Percentiles rank a stretch among this genome's conserved stretches.
phyloP scores from a whole-genome alignment of 2,113 vertebrate genomes.

The Bothrops jararaca region DNA sequence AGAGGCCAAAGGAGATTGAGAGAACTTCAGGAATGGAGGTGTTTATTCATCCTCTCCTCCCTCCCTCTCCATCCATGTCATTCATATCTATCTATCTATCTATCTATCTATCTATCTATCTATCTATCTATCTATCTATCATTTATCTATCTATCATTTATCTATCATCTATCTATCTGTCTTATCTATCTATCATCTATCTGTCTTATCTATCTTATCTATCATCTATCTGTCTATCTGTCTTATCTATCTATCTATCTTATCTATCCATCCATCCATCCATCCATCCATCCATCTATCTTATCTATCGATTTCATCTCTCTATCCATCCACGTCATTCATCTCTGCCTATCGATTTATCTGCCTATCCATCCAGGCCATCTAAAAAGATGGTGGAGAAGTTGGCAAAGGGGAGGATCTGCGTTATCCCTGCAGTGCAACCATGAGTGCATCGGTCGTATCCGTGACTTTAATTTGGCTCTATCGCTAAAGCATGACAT shows the following conservation, averaged over 20 bases:
- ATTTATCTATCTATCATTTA: too few species aligned
- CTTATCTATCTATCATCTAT: too few species aligned
- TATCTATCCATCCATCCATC: too few species aligned
- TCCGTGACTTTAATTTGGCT: background rate
- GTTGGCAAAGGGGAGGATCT: background rate
- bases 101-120: too few species aligned
- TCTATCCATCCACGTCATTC: background rate
- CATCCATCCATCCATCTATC: too few species aligned
- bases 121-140: too few species aligned
- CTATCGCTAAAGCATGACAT: background rate
- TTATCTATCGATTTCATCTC: background rate
- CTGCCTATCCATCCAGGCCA: background rate
- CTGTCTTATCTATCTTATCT: background rate
- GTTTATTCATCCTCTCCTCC: background rate
- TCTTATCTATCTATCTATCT: too few species aligned
- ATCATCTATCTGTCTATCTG: too few species aligned
- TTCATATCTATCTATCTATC: background rate
- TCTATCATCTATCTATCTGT: background rate
- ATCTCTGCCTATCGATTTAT: background rate
- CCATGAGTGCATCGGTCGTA: background rate
- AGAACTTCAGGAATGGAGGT: background rate
- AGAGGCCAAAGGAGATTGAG: background rate
- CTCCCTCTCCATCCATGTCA: background rate
- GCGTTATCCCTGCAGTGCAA: background rate
- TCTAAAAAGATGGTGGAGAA: background rate